Evolutionary conservation across 2,113 vertebrate species (phyloP), one percentile per base, ranked within the genome.

Genomic region (Ammodytes dubius): DNA sequence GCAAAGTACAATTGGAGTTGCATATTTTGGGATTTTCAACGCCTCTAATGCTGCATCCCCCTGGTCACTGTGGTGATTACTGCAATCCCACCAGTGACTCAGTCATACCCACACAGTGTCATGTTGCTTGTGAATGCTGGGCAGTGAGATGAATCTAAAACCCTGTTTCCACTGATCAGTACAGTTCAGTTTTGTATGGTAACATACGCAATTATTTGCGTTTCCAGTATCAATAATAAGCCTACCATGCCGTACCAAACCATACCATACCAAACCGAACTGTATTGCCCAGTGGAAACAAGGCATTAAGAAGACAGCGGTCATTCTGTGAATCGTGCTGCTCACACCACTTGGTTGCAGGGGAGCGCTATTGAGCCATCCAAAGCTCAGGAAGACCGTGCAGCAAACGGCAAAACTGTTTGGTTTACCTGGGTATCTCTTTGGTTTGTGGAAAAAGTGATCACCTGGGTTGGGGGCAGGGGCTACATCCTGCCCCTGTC

Each of bases 391-490:
- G 89, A 82, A 92, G 86, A 60, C 75, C 89, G 91, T 93, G 93
- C 92, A 94, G 88, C 90, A 83, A 79, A 88, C n/a, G 80, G 72
- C 76, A 80, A 72, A 90, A 90, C 77, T 47, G 52, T 78, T 63
- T 83, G 93, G 90, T 97, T 92, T 99, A 99, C 98, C 98, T 95
- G 90, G 63, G 61, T 94, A 95, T 97, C 96, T 98, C 97, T 97
- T 99, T 96, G 96, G 94, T 97, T 95, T 99, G 96, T 97, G 96
- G 97, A 95, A 96, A 97, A 96, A 97, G 94, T 98, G 97, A 96
- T 99, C 98, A 98, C 98, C 98, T 97, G 97, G 97, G 95, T 98
- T 99, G 89, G 96, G 97, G 84, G 96, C 63, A 39, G 97, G 96
- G 46, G 95, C 93, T 87, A 95, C 93, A 49, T 99, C 98, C 93